These are phyloP conservation scores for Plagodis dolabraria DNA, from an alignment of 2,888 invertebrate genomes.

Conservation along the genomic window DNA sequence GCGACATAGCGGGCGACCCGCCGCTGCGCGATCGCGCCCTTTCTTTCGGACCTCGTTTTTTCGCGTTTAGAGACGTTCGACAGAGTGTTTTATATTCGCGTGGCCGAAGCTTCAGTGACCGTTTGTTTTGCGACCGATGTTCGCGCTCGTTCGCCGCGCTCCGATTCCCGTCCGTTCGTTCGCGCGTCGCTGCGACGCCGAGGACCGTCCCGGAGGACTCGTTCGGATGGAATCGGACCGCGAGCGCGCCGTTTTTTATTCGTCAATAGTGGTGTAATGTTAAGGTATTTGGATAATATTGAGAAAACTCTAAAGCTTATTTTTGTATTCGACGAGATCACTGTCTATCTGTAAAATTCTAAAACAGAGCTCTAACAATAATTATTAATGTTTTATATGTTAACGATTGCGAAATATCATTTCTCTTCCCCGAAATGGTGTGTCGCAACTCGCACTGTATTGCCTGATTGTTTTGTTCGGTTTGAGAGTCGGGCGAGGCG, in stretches of 20 bases:
- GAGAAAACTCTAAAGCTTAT: constrained; percentile 83
- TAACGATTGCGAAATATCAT: constrained; percentile 72
- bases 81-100: constrained; percentile 78
- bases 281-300: constrained; percentile 78
- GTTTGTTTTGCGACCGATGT: constrained; percentile 80
- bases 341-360: constrained; percentile 78
- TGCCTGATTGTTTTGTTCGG: constrained; percentile 19
- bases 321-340: constrained; percentile 82
- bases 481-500: constrained; percentile 44
- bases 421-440: constrained; percentile 79
- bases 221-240: constrained; percentile 69
- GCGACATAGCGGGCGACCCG: constrained; percentile 50
- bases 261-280: constrained; percentile 74
- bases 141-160: constrained; percentile 68
- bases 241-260: constrained; percentile 73
- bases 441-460: constrained; percentile 60
- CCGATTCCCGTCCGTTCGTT: constrained; percentile 59
- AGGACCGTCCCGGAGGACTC: constrained; percentile 64
- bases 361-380: constrained; percentile 65
- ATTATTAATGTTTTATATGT: constrained; percentile 52
- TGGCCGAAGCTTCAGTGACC: constrained; percentile 79
- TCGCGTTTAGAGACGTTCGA: constrained; percentile 70
- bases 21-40: constrained; percentile 52
- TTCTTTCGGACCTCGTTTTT: constrained; percentile 58
- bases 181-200: constrained; percentile 56